Evolutionary conservation across 2,113 vertebrate species (phyloP), one percentile per base, ranked within the genome.

Genomic region (Phylloscopus trochilus): DNA sequence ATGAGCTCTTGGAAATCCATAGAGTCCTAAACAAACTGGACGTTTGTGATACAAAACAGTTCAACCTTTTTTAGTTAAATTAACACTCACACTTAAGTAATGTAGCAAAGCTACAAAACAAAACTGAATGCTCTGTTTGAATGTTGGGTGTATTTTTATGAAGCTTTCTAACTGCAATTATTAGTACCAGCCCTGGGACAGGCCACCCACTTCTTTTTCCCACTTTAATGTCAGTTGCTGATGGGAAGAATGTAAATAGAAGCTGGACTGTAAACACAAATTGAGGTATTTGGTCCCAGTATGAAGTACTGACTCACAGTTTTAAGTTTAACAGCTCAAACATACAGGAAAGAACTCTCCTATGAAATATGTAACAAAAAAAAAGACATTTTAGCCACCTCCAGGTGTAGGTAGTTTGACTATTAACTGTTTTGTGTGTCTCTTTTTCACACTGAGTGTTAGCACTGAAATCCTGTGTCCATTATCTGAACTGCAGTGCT

Each of bases 201-300:
- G 79, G 76, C 90, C 90, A 93, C 56, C 72, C 79, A 75, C 90
- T 92, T 90, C 33, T 91, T 49, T 89, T 72, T 87, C 67, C 43
- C 52, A 53, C 87, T 96, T 96, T 90, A 79, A 92, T 94, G 83
- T 83, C 76, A 83, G 73, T 47, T 83, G 41, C 79, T 83, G 60
- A 90, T 86, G 24, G 47, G 56, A 90, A 77, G 55, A 90, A 83
- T 43, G 66, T 60, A 92, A 93, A 81, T 26, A 90, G 28, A 63
- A 78, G 39, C 64, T 75, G 88, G 64, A 72, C 83, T 78, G 39
- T 80, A 90, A 96, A 83, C 47, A 73, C 43, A 92, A 92, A 84
- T 35, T 85, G 51, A 92, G 24, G 46, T 69, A 60, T 80, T 77
- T 80, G 37, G 59, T 52, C 43, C 46, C n/a, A 68, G 20, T 52